phyloP scores from a whole-genome alignment of 1,140 invertebrate genomes.

The Wiebesia pumilae region DNA sequence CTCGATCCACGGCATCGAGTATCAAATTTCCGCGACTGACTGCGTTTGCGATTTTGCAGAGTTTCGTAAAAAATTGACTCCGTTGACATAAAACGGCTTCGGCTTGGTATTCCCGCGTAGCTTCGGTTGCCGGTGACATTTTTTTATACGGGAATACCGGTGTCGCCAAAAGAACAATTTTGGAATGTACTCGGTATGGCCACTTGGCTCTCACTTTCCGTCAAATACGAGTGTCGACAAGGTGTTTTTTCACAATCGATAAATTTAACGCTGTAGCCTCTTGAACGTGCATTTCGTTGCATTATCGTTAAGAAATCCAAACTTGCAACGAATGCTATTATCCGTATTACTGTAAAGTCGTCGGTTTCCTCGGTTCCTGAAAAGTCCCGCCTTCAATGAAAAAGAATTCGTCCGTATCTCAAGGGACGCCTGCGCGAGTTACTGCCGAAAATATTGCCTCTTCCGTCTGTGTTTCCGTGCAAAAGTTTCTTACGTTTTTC shows the following conservation, averaged over 20 bases:
- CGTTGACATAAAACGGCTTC: too few species aligned
- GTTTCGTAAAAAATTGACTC: not conserved
- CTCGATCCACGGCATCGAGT: too few species aligned
- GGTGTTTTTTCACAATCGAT: too few species aligned
- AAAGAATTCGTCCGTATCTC: too few species aligned
- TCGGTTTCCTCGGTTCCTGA: not conserved
- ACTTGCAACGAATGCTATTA: conserved; percentile 7
- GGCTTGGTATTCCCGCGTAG: not conserved
- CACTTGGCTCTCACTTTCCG: too few species aligned
- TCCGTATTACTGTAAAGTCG: not conserved
- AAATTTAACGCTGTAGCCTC: not conserved
- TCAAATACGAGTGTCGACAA: too few species aligned
- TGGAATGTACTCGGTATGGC: too few species aligned
- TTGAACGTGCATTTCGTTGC: too few species aligned
- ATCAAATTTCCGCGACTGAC: not conserved
- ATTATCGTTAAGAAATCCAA: not conserved
- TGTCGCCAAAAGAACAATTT: too few species aligned
- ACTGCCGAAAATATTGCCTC: too few species aligned
- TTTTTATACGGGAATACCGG: too few species aligned
- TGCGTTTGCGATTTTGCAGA: not conserved
- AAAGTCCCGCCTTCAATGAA: not conserved
- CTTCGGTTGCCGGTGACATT: not conserved
- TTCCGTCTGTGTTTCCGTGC: not conserved
- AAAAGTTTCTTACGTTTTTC: not conserved
- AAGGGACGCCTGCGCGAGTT: not conserved